Conservation (phyloP, 2,797 vertebrate genomes). For the Trachurus trachurus region DNA sequence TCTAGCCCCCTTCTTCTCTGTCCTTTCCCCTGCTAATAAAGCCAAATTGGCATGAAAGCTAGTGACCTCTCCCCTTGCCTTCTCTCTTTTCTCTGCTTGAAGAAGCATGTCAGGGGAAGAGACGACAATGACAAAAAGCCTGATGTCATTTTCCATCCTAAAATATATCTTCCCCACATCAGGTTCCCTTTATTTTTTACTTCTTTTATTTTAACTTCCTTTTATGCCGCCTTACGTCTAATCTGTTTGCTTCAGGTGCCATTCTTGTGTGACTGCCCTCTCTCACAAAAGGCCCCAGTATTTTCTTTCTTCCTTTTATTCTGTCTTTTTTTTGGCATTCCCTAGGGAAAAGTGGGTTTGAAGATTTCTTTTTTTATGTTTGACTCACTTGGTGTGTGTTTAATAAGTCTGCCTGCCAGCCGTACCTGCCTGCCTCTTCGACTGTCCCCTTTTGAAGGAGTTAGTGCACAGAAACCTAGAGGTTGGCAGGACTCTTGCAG, state of each 20-base stretch:
- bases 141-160: conserved; percentile 55
- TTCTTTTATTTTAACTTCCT: conserved; percentile 30
- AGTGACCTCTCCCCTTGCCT: conserved; percentile 69
- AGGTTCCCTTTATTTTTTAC: conserved; percentile 54
- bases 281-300: conserved; percentile 29
- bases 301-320: conserved; percentile 42
- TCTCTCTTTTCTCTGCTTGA: conserved; percentile 55
- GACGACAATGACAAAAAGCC: conserved; percentile 59
- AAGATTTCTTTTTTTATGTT: conserved; percentile 38
- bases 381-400: conserved; percentile 60
- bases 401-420: conserved; percentile 70
- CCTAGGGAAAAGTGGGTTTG: conserved; percentile 32
- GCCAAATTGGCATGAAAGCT: conserved; percentile 77
- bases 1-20: conserved; percentile 38
- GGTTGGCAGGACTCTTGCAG: conserved; percentile 34
- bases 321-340: conserved; percentile 18
- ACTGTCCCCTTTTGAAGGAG: conserved; percentile 55
- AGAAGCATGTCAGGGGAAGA: conserved; percentile 50
- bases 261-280: conserved; percentile 52
- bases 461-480: conserved; percentile 19
- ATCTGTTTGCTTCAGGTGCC: conserved; percentile 78
- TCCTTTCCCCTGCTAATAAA: conserved; percentile 71
- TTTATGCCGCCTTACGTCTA: conserved; percentile 66
- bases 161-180: conserved; percentile 44
- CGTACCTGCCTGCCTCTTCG: conserved; percentile 54